Percentiles rank a stretch among this genome's conserved stretches.
Conservation (phyloP, 2,888 invertebrate species). For the Hydropsyche betteni region DNA sequence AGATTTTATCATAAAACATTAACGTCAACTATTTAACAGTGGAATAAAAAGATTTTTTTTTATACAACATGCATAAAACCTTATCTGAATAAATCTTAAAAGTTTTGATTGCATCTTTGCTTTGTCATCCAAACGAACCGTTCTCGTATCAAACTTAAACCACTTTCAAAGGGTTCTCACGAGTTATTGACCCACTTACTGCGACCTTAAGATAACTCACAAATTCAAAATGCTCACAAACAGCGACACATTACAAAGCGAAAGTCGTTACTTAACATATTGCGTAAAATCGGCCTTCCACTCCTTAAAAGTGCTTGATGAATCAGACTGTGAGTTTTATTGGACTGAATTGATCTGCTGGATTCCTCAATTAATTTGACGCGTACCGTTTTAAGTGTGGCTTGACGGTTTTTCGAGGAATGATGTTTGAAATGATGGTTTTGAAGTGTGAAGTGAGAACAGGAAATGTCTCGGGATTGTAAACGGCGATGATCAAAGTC, state of each 20-base stretch:
- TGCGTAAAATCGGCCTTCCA: not conserved
- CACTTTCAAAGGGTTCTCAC: not conserved
- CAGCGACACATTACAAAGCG: no score
- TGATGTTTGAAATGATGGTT: not conserved
- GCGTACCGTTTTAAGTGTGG: not conserved
- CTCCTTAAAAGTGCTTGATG: not conserved
- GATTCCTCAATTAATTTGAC: slow-evolving; percentile 3
- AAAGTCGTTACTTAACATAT: not conserved
- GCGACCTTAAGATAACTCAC: not conserved
- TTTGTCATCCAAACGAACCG: no score
- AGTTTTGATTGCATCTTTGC: no score
- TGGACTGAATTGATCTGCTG: slow-evolving; percentile 14
- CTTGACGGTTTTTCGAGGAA: not conserved
- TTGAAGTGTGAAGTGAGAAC: no score
- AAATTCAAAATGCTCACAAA: not conserved
- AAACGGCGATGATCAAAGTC: no score
- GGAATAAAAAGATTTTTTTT: no score
- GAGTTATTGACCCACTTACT: slow-evolving; percentile 8
- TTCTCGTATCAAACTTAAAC: no score
- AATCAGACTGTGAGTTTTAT: slow-evolving; percentile 6
- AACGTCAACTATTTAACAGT: no score
- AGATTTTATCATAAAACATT: no score
- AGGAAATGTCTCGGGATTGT: no score
- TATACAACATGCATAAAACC: no score
- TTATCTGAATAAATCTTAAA: no score